phyloP scores from a whole-genome alignment of 2,888 invertebrate genomes.

The Zaprionus lineosus region DNA sequence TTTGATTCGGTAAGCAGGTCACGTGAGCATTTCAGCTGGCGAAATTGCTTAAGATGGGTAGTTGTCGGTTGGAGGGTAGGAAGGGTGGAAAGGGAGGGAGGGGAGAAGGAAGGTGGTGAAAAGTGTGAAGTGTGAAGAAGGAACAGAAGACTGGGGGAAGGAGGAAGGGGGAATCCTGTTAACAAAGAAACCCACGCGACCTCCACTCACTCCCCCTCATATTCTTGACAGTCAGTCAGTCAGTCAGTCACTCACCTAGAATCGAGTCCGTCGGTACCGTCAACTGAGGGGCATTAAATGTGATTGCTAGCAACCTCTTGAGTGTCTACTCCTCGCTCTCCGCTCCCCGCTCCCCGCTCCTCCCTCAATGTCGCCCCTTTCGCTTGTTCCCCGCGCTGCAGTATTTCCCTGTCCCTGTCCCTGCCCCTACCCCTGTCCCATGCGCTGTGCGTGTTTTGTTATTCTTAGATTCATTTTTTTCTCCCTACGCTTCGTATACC shows the following conservation, averaged over 20 bases:
- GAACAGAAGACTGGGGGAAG: background rate
- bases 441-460: slow-evolving; percentile 52
- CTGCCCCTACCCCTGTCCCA: too few species aligned
- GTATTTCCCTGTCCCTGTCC: slow-evolving; percentile 12
- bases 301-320: slow-evolving; percentile 50
- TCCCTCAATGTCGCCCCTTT: background rate
- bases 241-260: slow-evolving; percentile 19
- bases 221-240: slow-evolving; percentile 31
- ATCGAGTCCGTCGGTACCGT: slow-evolving; percentile 11
- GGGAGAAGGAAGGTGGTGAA: too few species aligned
- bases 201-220: too few species aligned
- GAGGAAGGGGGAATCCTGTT: slow-evolving; percentile 2
- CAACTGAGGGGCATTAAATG: slow-evolving; percentile 58
- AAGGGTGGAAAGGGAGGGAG: too few species aligned
- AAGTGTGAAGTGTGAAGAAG: too few species aligned
- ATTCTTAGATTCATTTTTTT: slow-evolving; percentile 4
- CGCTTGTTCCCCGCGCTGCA: background rate
- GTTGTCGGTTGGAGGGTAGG: too few species aligned
- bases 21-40: slow-evolving; percentile 59
- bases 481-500: too few species aligned
- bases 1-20: slow-evolving; percentile 74
- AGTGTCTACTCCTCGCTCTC: background rate
- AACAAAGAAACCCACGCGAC: slow-evolving; percentile 21
- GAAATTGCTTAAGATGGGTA: slow-evolving; percentile 57
- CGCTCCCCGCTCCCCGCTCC: background rate